These are phyloP conservation scores for Gadopsis marmoratus DNA, from an alignment of 2,797 vertebrate genomes.

Conservation along the genomic window DNA sequence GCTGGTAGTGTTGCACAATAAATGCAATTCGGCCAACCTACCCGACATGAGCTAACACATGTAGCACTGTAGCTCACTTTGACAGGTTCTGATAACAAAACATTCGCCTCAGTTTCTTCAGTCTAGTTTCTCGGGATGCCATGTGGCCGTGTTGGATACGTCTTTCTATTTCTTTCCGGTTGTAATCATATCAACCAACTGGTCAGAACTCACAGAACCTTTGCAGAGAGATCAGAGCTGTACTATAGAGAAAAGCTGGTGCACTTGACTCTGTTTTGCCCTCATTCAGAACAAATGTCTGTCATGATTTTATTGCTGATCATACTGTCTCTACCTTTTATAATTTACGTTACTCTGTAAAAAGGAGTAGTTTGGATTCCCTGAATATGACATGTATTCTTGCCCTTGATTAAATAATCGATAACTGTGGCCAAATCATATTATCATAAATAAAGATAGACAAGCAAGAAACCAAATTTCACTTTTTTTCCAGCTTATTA, in stretches of 20 bases:
- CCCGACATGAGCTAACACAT: too few species aligned
- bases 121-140: background rate
- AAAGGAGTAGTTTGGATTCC: background rate
- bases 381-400: background rate
- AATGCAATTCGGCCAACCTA: too few species aligned
- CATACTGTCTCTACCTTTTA: background rate
- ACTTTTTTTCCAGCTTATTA: background rate
- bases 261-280: background rate
- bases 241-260: background rate
- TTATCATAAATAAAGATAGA: background rate
- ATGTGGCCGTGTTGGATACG: background rate
- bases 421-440: background rate
- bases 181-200: background rate
- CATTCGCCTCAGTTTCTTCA: background rate
- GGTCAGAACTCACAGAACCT: background rate
- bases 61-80: background rate
- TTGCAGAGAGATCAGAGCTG: background rate
- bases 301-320: background rate
- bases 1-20: too few species aligned
- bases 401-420: background rate
- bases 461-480: background rate
- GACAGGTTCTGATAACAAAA: slow-evolving; percentile 23
- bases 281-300: background rate
- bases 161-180: background rate
- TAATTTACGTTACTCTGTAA: background rate